Evolutionary conservation across 2,113 vertebrate species (phyloP), one percentile per base, ranked within the genome.

Genomic region (Riparia riparia): DNA sequence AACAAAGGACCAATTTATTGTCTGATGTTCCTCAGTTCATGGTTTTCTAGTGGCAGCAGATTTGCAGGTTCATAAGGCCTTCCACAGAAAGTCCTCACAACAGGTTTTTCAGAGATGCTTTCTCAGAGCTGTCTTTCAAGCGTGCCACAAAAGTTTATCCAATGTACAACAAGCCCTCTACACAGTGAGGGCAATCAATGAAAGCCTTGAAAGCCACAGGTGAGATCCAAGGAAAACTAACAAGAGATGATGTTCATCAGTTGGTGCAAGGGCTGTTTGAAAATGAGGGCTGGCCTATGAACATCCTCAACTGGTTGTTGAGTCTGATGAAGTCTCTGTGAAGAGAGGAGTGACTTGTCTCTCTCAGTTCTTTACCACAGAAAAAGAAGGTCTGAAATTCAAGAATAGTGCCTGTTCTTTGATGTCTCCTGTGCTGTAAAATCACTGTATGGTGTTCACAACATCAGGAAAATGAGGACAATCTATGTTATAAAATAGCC

Each of bases 301-400:
- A 9, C 0, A 4, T 5, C 14, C 8, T 65, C 4, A 25, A 2
- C 4, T 45, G 8, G 0, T 12, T 14, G 6, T 14, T 25, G n/a
- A 32, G 28, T 42, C 15, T 87, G 29, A 31, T 44, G 22, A 42
- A 54, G 25, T 10, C 18, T 16, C 4, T 12, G 14, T 24, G 31
- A 44, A 65, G 45, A 17, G 29, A 68, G 14, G 24, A 47, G 32
- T 17, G 18, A 11, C 20, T 70, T 21, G 6, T 45, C 10, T 84
- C 13, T 5, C 24, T 80, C 18, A 61, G 50, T 2, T 64, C 9
- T 47, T 58, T 41, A 29, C 4, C 2, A 2, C 10, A 2, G 21
- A 31, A 9, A 32, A 82, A 45, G 12, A 47, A 74, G 26, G 20
- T 45, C 54, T 17, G 17, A 4, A 32, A 3, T 63, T 60, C 39